These are phyloP conservation scores for Hemichromis elongatus DNA, from an alignment of 2,113 vertebrate species.

Conservation along the genomic window DNA sequence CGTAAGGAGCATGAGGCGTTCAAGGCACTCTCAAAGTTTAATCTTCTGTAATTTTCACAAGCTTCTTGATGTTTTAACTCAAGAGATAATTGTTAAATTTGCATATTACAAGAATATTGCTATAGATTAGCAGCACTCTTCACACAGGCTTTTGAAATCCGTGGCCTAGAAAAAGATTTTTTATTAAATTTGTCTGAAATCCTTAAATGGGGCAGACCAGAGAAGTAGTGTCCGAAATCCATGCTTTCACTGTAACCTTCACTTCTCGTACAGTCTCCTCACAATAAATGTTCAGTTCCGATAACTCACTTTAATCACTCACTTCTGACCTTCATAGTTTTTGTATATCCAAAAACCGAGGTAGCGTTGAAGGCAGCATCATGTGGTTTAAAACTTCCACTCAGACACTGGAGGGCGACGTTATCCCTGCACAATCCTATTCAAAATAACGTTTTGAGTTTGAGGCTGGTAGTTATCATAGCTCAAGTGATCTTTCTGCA, in stretches of 20 bases:
- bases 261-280: background rate
- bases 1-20: background rate
- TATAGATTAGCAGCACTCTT: background rate
- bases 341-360: background rate
- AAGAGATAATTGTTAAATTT: background rate
- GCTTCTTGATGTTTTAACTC: background rate
- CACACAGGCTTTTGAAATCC: background rate
- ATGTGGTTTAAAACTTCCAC: background rate
- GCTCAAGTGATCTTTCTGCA: rapidly evolving
- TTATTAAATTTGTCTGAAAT: background rate
- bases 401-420: background rate
- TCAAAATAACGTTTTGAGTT: background rate
- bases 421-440: background rate
- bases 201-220: background rate
- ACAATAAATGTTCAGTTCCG: background rate
- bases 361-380: background rate
- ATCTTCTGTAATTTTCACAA: rapidly evolving
- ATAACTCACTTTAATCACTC: background rate
- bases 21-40: background rate
- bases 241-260: background rate
- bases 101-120: background rate
- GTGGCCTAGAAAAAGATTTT: background rate
- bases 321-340: background rate
- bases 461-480: rapidly evolving
- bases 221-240: background rate